Conservation (phyloP, 2,113 vertebrate genomes). For the Mohoua ochrocephala region DNA sequence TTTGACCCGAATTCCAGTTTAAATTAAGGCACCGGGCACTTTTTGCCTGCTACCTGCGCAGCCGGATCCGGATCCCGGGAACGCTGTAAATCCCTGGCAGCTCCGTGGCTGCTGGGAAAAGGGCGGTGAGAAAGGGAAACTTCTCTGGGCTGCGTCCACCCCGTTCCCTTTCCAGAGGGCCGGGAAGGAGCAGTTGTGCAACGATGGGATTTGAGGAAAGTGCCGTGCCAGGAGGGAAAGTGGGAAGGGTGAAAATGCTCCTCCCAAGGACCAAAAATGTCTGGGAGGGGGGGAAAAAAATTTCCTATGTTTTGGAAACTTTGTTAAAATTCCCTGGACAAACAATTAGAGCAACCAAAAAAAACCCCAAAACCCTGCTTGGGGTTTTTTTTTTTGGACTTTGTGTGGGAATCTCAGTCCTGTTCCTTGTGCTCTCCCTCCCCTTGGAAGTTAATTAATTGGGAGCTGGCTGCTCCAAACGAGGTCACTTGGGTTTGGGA, state of each 20-base stretch:
- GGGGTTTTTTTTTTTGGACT: neutral
- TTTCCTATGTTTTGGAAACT: neutral
- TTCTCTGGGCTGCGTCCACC: neutral
- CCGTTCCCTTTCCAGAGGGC: neutral
- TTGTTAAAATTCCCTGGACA: neutral
- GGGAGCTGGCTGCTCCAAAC: slow-evolving; percentile 17
- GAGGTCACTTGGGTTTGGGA: neutral
- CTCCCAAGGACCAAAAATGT: neutral
- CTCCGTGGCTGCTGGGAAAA: neutral
- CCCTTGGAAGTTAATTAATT: slow-evolving; percentile 13
- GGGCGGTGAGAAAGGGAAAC: neutral
- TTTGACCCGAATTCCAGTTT: neutral
- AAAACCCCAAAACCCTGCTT: neutral
- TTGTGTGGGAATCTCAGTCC: neutral
- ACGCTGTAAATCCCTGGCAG: neutral
- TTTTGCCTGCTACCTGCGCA: neutral
- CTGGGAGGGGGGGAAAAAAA: rapidly evolving
- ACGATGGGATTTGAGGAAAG: neutral
- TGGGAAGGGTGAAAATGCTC: neutral
- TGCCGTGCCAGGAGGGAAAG: neutral
- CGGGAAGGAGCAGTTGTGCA: neutral
- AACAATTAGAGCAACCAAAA: neutral
- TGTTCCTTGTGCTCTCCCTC: neutral
- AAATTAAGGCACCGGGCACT: neutral
- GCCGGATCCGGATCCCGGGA: neutral